Conservation (phyloP, 2,113 vertebrate species). For the Oenanthe melanoleuca region DNA sequence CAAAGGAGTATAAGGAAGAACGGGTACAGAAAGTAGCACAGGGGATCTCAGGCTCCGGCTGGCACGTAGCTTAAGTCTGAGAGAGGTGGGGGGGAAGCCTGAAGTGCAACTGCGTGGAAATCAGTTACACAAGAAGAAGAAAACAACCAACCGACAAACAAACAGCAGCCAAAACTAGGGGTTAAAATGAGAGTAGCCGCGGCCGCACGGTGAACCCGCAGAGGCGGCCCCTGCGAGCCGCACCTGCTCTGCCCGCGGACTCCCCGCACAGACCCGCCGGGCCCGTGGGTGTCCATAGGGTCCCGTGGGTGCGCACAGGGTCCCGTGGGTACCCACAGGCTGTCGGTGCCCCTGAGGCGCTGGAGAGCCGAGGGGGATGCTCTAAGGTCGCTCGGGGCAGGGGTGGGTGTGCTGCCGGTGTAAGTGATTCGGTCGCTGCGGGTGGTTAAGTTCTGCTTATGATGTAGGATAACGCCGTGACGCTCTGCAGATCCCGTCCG, state of each 20-base stretch:
- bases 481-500: not conserved
- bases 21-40: fast-evolving
- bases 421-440: not conserved
- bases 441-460: not conserved
- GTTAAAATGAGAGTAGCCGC: fast-evolving
- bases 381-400: fast-evolving
- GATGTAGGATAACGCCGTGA: not conserved
- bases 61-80: not conserved
- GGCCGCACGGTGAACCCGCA: not conserved
- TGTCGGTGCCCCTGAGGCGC: fast-evolving
- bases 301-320: not conserved
- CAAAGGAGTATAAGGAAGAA: not conserved
- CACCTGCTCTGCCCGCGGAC: not conserved
- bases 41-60: not conserved
- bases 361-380: not conserved
- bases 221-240: not conserved
- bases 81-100: not conserved
- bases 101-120: not conserved
- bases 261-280: no score
- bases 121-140: not conserved
- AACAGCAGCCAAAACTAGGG: not conserved
- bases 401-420: not conserved
- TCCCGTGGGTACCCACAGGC: not conserved
- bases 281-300: not conserved
- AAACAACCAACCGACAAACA: not conserved